Evolutionary conservation across 2,797 vertebrate species (phyloP), one percentile per base, ranked within the genome.

Genomic region (Betta splendens): DNA sequence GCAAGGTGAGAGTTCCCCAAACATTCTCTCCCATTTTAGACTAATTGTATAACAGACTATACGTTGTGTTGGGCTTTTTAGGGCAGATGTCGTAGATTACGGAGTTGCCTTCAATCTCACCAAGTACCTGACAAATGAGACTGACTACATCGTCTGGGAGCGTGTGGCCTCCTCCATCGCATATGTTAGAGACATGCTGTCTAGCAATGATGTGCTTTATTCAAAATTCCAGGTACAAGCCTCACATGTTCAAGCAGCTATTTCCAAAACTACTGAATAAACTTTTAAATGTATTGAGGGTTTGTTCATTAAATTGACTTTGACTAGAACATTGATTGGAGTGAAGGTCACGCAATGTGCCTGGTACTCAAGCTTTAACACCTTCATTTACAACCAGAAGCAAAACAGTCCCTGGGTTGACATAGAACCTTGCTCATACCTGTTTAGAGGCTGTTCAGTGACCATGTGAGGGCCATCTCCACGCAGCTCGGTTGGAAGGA

Each of bases 181-280:
- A 17, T 98, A 98, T 35, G 80, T 98, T 0, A 77, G 85, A 51
- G 65, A 91, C 70, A 99, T 99, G 98, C 72, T 99, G 47, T 85
- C 92, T 61, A 86, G 88, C 55, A 89, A 95, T 31, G 2, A 5
- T 9, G 21, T 2, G 1, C 35, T 98, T 50, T 96, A 97, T 62
- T 74, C 77, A 9, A 47, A 0, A 40, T 95, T 98, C 64, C 91
- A 98, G 94, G 97, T 98, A 69, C 7, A 46, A 12, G 32, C 18
- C 6, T 10, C 10, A 21, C 12, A 3, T 2, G 2, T 12, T 21
- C n/a, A 17, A 1, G 16, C 32, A 12, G 32, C 31, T 13, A 13
- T 13, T 32, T 32, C 32, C 12, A 5, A 13, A 32, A 13, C 9
- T 9, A n/a, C n/a, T n/a, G n/a, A n/a, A n/a, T n/a, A n/a, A n/a